Base-by-base conservation (phyloP, 2,113 vertebrate genomes). In the Tachuris rubrigastra region DNA sequence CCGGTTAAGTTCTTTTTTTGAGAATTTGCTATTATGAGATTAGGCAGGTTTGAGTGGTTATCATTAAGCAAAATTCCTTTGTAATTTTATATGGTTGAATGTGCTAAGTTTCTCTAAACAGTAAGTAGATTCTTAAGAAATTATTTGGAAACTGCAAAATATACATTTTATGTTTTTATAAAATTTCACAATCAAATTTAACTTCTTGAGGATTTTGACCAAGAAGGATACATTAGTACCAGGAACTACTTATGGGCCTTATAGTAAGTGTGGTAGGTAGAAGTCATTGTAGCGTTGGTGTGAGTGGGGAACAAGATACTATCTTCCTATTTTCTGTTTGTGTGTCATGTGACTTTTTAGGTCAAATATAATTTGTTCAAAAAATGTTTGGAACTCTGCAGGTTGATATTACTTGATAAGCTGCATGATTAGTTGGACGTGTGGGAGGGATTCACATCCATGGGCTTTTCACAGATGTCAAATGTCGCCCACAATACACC, bases 391-490 rank as follows among this genome's bases (percentile, higher is more conserved):
- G 42, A 86, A 33, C 50, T 63, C 37, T 39, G 9, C 35, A 27
- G 25, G 35, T 87, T 76, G 63, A 46, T 88, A 35, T 65, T 95
- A 63, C 12, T 77, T 81, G 72, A 55, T 84, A 66, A 89, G 44
- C 28, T 84, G 53, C 56, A 12, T 60, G 75, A 75, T 24, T 85
- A 46, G 68, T 79, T 85, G 74, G 66, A 56, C 2, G 0, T 3
- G 13, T 90, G 72, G 67, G 87, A 85, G 35, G 67, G 46, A 67
- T 93, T 88, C 55, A 59, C 72, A 56, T 93, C 59, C 55, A 37
- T 41, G 60, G 68, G 88, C 68, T 94, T 88, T 86, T 52, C 60
- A 60, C 85, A 89, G 85, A 89, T 86, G 90, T 96, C 87, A 94
- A 14, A 78, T 89, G 79, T 96, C 8, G 3, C 79, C 83, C 39